Percentiles rank a stretch among this genome's conserved stretches.
Conservation (phyloP, 2,113 vertebrate genomes). For the Myiozetetes cayanensis region DNA sequence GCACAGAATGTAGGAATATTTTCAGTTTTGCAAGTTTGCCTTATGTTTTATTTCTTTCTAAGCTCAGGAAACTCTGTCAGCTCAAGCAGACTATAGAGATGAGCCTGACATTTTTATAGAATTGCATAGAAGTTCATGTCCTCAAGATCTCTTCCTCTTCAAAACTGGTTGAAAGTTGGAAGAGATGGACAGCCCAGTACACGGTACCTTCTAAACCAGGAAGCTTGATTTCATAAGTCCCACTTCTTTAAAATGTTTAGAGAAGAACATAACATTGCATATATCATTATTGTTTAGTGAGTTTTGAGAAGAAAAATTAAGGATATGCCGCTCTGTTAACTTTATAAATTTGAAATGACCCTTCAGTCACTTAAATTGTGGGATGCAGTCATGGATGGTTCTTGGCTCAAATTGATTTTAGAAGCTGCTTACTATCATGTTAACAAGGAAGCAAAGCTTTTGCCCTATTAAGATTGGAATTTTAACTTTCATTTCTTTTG, state of each 20-base stretch:
- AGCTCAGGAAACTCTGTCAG: background rate
- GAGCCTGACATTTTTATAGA: no score
- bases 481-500: background rate
- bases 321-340: background rate
- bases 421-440: background rate
- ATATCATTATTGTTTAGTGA: background rate
- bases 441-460: background rate
- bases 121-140: background rate
- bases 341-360: background rate
- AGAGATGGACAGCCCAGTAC: background rate
- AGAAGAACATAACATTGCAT: background rate
- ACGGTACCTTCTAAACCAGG: background rate
- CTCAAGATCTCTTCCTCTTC: background rate
- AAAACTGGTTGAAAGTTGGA: background rate
- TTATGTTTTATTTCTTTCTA: background rate
- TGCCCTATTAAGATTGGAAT: background rate
- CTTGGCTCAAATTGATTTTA: background rate
- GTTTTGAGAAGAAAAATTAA: background rate
- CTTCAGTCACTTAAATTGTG: background rate
- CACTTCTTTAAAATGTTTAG: background rate
- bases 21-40: background rate
- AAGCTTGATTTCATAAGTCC: background rate
- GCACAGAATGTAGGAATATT: background rate
- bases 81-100: no score
- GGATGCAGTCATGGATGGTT: background rate